Evolutionary conservation across 2,797 vertebrate genomes (phyloP).

Genomic region (Syngnathus rostellatus): DNA sequence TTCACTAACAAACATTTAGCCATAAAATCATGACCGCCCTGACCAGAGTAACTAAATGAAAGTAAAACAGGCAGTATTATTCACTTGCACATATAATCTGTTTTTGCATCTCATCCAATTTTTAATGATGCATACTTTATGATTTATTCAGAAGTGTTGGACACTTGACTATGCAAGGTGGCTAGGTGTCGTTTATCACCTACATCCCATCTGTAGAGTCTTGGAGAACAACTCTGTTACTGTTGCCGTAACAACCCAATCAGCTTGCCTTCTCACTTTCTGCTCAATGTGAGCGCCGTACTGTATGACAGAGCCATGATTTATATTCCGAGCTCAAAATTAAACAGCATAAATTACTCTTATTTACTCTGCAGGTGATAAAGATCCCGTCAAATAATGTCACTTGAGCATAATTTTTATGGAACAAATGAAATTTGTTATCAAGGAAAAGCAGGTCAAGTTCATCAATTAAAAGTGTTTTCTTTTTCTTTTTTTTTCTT

Average conservation of each 20-base stretch:
- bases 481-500: conserved; percentile 38
- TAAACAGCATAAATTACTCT: conserved; percentile 78
- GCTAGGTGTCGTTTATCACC: conserved; percentile 60
- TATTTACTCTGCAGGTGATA: conserved; percentile 78
- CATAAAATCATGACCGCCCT: background rate
- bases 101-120: conserved; percentile 44
- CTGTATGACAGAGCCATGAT: conserved; percentile 66
- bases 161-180: conserved; percentile 38
- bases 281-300: conserved; percentile 62
- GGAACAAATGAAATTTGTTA: conserved; percentile 78
- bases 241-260: conserved; percentile 59
- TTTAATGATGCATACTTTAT: conserved; percentile 61
- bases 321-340: conserved; percentile 70
- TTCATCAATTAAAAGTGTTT: conserved; percentile 73
- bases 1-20: background rate
- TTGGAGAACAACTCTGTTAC: conserved; percentile 46
- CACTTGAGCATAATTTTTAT: conserved; percentile 77
- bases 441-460: conserved; percentile 74
- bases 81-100: conserved; percentile 46
- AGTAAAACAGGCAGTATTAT: conserved; percentile 33
- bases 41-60: background rate
- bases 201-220: conserved; percentile 46
- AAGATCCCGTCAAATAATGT: conserved; percentile 77
- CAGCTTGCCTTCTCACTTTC: conserved; percentile 53
- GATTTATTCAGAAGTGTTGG: conserved; percentile 62